phyloP scores from a whole-genome alignment of 2,797 vertebrate genomes.

The Pipistrellus pygmaeus region DNA sequence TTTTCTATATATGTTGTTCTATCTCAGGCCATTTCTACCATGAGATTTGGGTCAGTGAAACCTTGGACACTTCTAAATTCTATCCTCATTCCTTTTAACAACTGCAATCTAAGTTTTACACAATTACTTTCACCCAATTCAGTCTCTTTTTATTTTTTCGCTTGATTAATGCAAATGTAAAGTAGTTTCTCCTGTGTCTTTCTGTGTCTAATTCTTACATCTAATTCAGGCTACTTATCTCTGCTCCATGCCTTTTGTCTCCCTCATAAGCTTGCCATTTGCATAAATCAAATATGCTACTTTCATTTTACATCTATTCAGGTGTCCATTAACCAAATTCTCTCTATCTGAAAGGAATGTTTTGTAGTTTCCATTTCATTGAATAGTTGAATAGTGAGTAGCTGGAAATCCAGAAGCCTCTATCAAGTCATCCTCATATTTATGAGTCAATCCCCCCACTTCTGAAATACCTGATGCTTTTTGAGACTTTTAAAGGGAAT shows the following conservation, averaged over 20 bases:
- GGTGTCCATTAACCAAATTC: not conserved
- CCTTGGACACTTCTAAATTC: not conserved
- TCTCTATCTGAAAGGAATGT: not conserved
- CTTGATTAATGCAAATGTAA: not conserved
- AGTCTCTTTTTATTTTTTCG: not conserved
- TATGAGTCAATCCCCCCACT: rapidly evolving
- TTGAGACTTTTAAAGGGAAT: not conserved
- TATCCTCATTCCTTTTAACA: not conserved
- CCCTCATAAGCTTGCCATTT: not conserved
- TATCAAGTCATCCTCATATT: not conserved
- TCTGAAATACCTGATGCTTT: not conserved
- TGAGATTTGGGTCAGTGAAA: not conserved
- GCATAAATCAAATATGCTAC: not conserved
- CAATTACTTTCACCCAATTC: not conserved
- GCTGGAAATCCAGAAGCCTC: not conserved
- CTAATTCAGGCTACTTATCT: not conserved
- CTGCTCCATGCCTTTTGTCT: not conserved
- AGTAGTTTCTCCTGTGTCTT: not conserved
- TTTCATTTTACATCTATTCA: not conserved
- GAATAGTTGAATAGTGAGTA: not conserved
- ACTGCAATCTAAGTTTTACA: not conserved
- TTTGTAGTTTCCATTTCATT: not conserved
- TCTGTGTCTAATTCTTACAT: not conserved
- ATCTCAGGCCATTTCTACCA: not conserved
- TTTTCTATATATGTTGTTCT: not conserved